A percentile compares a stretch with the other conserved stretches of the same genome.
Evolutionary conservation across 2,113 vertebrate species (phyloP).

Genomic region (Psammodynastes pulverulentus): DNA sequence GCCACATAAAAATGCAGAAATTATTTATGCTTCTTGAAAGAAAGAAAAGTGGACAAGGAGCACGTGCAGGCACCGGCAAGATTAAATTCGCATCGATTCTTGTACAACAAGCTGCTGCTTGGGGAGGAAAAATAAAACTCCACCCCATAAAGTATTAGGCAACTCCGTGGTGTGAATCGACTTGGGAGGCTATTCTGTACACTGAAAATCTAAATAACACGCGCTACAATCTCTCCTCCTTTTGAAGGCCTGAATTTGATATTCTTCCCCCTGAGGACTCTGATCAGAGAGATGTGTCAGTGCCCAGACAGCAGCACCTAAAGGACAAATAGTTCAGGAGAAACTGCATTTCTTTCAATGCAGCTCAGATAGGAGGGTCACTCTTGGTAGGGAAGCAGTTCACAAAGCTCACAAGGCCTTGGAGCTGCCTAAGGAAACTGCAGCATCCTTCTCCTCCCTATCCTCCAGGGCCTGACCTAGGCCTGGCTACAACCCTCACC

Average conservation of each 20-base stretch:
- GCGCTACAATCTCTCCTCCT: no score
- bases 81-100: neutral
- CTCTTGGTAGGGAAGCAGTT: neutral
- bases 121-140: no score
- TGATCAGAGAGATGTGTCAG: neutral
- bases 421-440: neutral
- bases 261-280: neutral
- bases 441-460: no score
- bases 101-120: neutral
- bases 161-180: neutral
- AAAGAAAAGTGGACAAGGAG: neutral
- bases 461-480: neutral
- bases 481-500: neutral
- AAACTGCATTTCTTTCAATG: accelerated
- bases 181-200: neutral
- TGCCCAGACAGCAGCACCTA: neutral
- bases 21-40: neutral
- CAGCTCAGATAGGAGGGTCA: neutral
- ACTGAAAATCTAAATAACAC: neutral
- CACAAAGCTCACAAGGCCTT: constrained; percentile 3
- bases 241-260: neutral
- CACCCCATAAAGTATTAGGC: neutral
- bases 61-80: neutral
- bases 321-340: accelerated
- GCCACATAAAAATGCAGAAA: neutral